A percentile compares a stretch with the other conserved stretches of the same genome.
Conservation (phyloP, 2,113 vertebrate genomes). For the Megaptera novaeangliae region DNA sequence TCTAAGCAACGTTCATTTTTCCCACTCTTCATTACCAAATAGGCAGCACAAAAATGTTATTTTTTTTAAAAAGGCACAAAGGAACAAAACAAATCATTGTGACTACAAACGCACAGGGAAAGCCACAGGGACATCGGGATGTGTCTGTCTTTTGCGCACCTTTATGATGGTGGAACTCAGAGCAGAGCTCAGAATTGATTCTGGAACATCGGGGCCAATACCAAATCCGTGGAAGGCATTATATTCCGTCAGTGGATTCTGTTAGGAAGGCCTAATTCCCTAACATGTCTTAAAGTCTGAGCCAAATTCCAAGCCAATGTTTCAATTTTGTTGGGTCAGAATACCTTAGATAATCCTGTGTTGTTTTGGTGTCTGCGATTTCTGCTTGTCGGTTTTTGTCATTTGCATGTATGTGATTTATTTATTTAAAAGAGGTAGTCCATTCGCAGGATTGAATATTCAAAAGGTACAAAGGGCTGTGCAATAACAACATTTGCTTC, state of each 20-base stretch:
- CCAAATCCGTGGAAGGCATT: not conserved
- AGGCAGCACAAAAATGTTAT: not conserved
- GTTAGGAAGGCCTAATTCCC: constrained; percentile 16
- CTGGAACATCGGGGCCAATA: not conserved
- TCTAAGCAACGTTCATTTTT: not conserved
- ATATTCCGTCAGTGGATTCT: constrained; percentile 20
- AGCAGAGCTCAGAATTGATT: not conserved
- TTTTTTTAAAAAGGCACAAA: not conserved
- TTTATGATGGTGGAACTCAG: not conserved
- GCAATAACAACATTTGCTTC: not conserved
- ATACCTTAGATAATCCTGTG: constrained; percentile 15
- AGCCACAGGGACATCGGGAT: accelerated
- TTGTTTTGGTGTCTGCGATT: not conserved
- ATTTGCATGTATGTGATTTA: not conserved
- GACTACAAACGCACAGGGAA: accelerated
- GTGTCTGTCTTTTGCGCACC: accelerated
- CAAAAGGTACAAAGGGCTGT: not conserved
- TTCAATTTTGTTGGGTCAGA: not conserved
- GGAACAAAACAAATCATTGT: not conserved
- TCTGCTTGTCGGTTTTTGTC: not conserved
- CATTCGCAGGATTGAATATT: not conserved
- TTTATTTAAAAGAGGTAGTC: not conserved
- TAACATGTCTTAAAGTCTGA: not conserved
- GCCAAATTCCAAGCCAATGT: constrained; percentile 36
- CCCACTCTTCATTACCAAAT: not conserved